phyloP scores from a whole-genome alignment of 2,797 vertebrate genomes.

The Artibeus jamaicensis region DNA sequence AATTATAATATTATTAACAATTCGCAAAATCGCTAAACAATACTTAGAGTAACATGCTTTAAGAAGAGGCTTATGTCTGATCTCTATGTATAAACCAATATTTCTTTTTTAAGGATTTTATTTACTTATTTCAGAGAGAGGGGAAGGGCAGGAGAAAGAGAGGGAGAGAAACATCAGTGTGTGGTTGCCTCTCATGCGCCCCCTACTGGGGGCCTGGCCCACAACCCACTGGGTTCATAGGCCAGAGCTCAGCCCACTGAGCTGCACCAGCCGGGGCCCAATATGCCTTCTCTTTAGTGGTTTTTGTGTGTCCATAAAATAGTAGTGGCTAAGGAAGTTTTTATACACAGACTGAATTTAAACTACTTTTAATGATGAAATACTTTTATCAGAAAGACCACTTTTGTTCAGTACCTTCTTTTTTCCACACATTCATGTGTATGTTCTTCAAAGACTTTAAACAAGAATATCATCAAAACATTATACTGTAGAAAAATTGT shows the following conservation, averaged over 20 bases:
- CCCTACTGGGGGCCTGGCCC: no score
- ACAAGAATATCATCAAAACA: conserved; percentile 58
- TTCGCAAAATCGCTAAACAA: conserved; percentile 63
- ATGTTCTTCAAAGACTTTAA: conserved; percentile 36
- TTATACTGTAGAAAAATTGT: not conserved
- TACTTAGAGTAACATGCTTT: conserved; percentile 30
- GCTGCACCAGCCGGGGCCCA: no score
- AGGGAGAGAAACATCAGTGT: no score
- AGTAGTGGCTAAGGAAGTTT: conserved; percentile 75
- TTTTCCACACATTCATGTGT: conserved; percentile 41
- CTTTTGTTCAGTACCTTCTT: conserved; percentile 57
- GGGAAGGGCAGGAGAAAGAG: no score
- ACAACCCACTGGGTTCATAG: no score
- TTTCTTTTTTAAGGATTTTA: no score
- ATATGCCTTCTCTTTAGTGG: conserved; percentile 70
- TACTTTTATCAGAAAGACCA: conserved; percentile 72
- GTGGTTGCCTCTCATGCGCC: no score
- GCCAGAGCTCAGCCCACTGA: no score
- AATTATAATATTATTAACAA: conserved; percentile 55
- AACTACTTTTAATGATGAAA: conserved; percentile 65
- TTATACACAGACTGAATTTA: conserved; percentile 55
- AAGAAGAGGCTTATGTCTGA: not conserved
- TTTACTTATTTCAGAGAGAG: no score
- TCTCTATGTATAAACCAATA: conserved; percentile 28
- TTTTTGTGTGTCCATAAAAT: conserved; percentile 45